A percentile compares a stretch with the other conserved stretches of the same genome.
Conservation (phyloP, 2,888 invertebrate species). For the Amiota minor region DNA sequence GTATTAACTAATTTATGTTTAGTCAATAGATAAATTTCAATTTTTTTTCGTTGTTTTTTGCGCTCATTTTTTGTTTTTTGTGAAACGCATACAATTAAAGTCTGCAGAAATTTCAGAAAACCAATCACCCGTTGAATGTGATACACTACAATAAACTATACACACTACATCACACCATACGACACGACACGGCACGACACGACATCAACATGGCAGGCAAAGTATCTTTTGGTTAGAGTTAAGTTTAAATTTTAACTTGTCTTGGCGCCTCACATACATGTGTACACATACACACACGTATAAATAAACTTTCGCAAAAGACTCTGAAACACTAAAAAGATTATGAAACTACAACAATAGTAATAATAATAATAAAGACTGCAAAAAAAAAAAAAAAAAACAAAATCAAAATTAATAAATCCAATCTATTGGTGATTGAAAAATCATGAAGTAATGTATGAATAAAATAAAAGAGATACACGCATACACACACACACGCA, state of each 20-base stretch:
- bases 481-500: no score
- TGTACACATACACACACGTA: slow-evolving; percentile 18
- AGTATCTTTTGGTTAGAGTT: background rate
- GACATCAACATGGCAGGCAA: no score
- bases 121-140: slow-evolving; percentile 31
- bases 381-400: slow-evolving; percentile 45
- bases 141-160: background rate
- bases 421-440: slow-evolving; percentile 55
- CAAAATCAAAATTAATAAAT: slow-evolving; percentile 1
- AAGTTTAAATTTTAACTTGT: background rate
- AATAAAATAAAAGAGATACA: slow-evolving; percentile 30
- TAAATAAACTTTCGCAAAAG: slow-evolving; percentile 26
- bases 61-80: slow-evolving; percentile 9
- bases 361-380: slow-evolving; percentile 48
- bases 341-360: slow-evolving; percentile 56
- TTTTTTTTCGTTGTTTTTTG: background rate
- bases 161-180: no score
- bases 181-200: no score
- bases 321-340: slow-evolving; percentile 42
- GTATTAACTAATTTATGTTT: slow-evolving; percentile 59
- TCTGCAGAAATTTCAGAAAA: slow-evolving; percentile 44
- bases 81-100: slow-evolving; percentile 56
- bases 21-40: slow-evolving; percentile 28
- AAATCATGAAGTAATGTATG: slow-evolving; percentile 54
- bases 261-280: slow-evolving; percentile 12